Evolutionary conservation across 2,797 vertebrate species (phyloP).

Genomic region (Cirrhinus mrigala): DNA sequence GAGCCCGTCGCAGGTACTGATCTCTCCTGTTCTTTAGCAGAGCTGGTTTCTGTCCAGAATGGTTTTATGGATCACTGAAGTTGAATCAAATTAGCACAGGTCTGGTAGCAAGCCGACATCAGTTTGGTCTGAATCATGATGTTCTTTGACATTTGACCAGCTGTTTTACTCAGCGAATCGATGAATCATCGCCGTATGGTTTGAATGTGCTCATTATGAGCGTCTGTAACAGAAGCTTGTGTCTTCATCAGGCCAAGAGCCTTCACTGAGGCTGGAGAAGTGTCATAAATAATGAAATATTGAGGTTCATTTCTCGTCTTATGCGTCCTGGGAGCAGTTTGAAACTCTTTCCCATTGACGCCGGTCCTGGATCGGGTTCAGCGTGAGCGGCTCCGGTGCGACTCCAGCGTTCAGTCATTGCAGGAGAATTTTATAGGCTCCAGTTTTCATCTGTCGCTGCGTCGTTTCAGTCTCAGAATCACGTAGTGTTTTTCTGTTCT

Average conservation of each 20-base stretch:
- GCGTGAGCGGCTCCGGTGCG: neutral
- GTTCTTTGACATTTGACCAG: neutral
- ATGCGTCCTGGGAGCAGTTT: conserved; percentile 32
- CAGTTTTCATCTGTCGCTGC: neutral
- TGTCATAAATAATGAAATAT: conserved; percentile 25
- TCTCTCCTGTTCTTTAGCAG: neutral
- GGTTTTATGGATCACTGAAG: neutral
- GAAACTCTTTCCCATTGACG: conserved; percentile 14
- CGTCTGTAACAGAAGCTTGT: conserved; percentile 5
- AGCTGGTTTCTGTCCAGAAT: neutral
- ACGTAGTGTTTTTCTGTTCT: neutral
- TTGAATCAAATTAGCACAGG: neutral
- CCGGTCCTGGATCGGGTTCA: neutral
- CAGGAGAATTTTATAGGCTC: neutral
- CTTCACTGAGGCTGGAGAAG: conserved; percentile 4
- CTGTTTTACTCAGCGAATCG: neutral
- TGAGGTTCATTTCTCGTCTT: neutral
- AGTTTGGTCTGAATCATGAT: neutral
- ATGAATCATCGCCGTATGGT: neutral
- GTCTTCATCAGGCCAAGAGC: neutral
- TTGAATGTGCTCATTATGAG: neutral
- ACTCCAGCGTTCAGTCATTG: neutral
- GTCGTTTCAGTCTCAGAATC: neutral
- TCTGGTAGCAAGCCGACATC: neutral
- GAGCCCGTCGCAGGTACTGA: conserved; percentile 72